phyloP scores from a whole-genome alignment of 2,888 invertebrate species.

The Xanthia icteritia region DNA sequence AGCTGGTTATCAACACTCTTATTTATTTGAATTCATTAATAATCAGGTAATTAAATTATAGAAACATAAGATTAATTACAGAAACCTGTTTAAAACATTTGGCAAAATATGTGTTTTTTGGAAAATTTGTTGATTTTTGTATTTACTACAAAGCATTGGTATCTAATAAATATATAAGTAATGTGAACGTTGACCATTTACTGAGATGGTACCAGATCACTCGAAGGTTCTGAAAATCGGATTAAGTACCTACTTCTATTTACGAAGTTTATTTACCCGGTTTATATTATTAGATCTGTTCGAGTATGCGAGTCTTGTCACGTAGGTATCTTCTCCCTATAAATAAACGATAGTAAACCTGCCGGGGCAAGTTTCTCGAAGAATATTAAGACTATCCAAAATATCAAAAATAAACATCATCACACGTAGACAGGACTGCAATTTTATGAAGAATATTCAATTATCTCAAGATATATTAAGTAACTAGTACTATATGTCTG shows the following conservation, averaged over 20 bases:
- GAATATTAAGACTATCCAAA: conserved; percentile 38
- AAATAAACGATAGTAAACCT: conserved; percentile 59
- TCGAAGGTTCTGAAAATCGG: conserved; percentile 18
- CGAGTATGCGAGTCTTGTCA: conserved; percentile 67
- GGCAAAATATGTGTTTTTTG: not conserved
- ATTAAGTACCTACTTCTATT: conserved; percentile 36
- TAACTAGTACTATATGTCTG: conserved; percentile 41
- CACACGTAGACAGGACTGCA: conserved; percentile 1
- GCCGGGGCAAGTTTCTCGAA: conserved; percentile 15
- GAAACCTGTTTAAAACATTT: not conserved
- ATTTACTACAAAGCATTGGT: not conserved
- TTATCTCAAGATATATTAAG: conserved; percentile 38
- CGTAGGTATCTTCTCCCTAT: conserved; percentile 64
- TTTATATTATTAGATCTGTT: conserved; percentile 47
- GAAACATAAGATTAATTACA: no score
- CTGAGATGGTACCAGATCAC: conserved; percentile 17
- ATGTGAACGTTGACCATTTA: not conserved
- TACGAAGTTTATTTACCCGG: conserved; percentile 34
- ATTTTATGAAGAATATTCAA: conserved; percentile 35
- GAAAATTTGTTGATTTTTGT: not conserved
- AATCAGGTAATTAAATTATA: not conserved
- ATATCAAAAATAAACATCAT: conserved; percentile 23
- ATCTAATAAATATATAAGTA: not conserved
- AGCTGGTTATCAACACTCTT: not conserved
- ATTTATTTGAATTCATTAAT: conserved; percentile 11